These are phyloP conservation scores for Heteractis magnifica DNA, from an alignment of 92 coral and sea anemone genomes.

Conservation along the genomic window DNA sequence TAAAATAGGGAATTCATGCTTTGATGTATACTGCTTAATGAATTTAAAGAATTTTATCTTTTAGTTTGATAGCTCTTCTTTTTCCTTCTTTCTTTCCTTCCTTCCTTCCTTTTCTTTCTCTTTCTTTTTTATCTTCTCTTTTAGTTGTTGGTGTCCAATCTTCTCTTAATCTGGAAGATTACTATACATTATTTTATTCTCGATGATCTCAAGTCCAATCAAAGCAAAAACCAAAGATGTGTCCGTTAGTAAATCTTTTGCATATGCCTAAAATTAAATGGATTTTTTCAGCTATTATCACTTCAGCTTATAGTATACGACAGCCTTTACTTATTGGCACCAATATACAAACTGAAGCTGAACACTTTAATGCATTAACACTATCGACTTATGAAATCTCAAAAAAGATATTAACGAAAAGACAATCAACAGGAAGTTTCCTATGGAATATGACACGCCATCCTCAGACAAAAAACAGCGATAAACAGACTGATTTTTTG, in stretches of 20 bases:
- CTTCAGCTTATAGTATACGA: neutral
- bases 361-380: neutral
- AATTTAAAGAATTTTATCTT: neutral
- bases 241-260: no score
- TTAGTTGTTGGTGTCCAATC: neutral
- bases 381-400: neutral
- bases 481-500: neutral
- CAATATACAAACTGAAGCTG: neutral
- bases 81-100: neutral
- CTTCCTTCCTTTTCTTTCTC: neutral
- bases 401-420: neutral
- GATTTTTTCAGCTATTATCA: neutral
- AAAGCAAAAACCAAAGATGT: no score
- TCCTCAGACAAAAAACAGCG: neutral
- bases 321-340: neutral
- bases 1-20: no score
- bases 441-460: neutral
- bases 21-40: no score
- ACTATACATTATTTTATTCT: neutral
- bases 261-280: no score
- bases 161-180: neutral
- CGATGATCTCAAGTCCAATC: neutral
- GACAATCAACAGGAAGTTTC: neutral
- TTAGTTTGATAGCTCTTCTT: neutral
- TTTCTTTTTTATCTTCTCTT: neutral